Evolutionary conservation across 2,888 invertebrate species (phyloP), one percentile per base, ranked within the genome.

Genomic region (Papilio demoleus): DNA sequence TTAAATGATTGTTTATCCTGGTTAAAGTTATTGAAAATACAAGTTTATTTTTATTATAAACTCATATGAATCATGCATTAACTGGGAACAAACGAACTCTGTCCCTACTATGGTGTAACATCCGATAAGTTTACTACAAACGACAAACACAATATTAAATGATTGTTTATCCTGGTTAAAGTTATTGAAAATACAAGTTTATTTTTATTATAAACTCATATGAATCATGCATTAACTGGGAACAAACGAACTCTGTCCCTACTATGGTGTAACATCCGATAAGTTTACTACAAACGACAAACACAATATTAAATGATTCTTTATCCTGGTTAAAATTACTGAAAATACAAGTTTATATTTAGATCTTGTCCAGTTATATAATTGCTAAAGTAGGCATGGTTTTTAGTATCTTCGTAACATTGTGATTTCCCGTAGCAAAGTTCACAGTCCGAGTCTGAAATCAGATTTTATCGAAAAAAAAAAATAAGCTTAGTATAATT

Each of bases 181-280:
- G 4, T 38, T 0, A 12, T 38, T 38, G 38, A 40, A 40, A 2
- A 40, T 1, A 40, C 38, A 14, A 0, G 38, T 50, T 27, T 27
- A 50, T 42, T 31, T 53, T 53, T 53, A 24, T 50, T 50, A 31
- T 27, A 53, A 53, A 53, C 24, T 5, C 50, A n/a, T 27, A 50
- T 27, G 53, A 53, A 22, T 53, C 31, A 53, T 53, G 8, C 53
- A 53, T 22, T 31, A 19, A 24, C 12, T 12, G n/a, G 27, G 53
- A 31, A 53, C 53, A 53, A 53, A 9, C 53, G 31, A 31, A 27
- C 53, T 31, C 14, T 53, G 53, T 53, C 27, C 0, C 27, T 6
- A 27, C n/a, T 31, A 53, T 31, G n/a, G n/a, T 31, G n/a, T 17
- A 53, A 53, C 9, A 31, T 17, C 53, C 27, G 17, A 53, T 27